These are phyloP conservation scores for Pegoplata infirma DNA, from an alignment of 2,888 invertebrate genomes.

Conservation along the genomic window DNA sequence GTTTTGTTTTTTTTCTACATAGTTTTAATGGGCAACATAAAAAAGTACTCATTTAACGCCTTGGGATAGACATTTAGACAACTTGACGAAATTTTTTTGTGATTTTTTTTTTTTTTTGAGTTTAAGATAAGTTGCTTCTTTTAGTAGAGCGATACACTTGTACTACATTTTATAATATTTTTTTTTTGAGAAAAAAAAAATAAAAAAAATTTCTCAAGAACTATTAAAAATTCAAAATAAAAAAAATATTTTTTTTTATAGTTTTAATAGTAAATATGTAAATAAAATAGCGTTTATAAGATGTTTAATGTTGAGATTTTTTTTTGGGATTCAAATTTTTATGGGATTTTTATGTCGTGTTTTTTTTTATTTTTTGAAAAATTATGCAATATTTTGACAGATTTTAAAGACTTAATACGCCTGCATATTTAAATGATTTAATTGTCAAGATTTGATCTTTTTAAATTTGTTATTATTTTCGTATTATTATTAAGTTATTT, in stretches of 20 bases:
- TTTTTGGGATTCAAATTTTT: neutral
- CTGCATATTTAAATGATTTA: too few species aligned
- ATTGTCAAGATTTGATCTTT: too few species aligned
- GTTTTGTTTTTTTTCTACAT: neutral
- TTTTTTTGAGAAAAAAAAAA: neutral
- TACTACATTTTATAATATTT: constrained; percentile 4
- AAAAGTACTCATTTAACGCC: constrained; percentile 25
- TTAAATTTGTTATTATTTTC: too few species aligned
- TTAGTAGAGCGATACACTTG: constrained; percentile 7
- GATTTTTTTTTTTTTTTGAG: constrained; percentile 10
- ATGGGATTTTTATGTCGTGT: too few species aligned
- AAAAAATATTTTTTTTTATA: neutral
- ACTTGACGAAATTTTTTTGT: constrained; percentile 37
- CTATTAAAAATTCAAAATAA: constrained; percentile 13
- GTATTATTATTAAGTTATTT: too few species aligned
- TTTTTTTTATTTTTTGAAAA: too few species aligned
- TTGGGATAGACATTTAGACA: constrained; percentile 11
- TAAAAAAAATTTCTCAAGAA: constrained; percentile 30
- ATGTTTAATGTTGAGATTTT: neutral
- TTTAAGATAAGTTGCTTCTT: neutral
- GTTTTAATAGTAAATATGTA: neutral
- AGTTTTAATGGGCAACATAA: neutral
- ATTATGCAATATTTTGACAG: constrained; percentile 1
- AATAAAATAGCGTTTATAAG: neutral
- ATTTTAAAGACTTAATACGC: too few species aligned